These are phyloP conservation scores for Cylindroiulus punctatus DNA, from an alignment of 2,888 invertebrate genomes.

Conservation along the genomic window DNA sequence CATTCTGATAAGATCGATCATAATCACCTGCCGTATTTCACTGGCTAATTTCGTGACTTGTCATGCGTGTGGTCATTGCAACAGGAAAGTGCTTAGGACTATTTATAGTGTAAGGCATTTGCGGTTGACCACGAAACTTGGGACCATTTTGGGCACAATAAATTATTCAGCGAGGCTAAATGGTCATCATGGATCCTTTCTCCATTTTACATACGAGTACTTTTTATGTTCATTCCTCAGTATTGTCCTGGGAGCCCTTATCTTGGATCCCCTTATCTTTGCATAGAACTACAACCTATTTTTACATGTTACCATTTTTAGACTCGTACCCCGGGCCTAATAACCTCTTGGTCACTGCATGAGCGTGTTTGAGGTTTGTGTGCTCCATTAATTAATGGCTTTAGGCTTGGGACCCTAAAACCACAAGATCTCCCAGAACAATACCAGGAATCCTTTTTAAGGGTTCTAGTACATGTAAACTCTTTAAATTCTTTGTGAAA, in stretches of 20 bases:
- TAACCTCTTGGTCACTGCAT: background rate
- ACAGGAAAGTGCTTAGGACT: slow-evolving; percentile 5
- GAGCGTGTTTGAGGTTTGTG: slow-evolving; percentile 19
- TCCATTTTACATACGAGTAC: background rate
- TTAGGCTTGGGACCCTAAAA: background rate
- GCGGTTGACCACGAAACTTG: background rate
- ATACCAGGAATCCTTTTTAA: background rate
- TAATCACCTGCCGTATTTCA: slow-evolving; percentile 16
- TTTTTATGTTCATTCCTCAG: background rate
- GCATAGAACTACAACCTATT: background rate
- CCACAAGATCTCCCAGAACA: background rate
- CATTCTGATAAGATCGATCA: background rate
- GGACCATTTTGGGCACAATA: slow-evolving; percentile 3
- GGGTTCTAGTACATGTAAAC: background rate
- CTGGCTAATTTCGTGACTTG: background rate
- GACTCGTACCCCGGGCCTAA: background rate
- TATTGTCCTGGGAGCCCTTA: slow-evolving; percentile 19
- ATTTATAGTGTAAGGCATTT: slow-evolving; percentile 26
- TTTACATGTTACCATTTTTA: background rate
- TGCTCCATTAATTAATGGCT: background rate
- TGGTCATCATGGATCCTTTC: background rate
- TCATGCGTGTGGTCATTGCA: background rate
- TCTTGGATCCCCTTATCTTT: background rate
- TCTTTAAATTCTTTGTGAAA: background rate
- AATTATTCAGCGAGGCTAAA: background rate